These are phyloP conservation scores for Arctia plantaginis DNA, from an alignment of 2,888 invertebrate genomes.

Conservation along the genomic window DNA sequence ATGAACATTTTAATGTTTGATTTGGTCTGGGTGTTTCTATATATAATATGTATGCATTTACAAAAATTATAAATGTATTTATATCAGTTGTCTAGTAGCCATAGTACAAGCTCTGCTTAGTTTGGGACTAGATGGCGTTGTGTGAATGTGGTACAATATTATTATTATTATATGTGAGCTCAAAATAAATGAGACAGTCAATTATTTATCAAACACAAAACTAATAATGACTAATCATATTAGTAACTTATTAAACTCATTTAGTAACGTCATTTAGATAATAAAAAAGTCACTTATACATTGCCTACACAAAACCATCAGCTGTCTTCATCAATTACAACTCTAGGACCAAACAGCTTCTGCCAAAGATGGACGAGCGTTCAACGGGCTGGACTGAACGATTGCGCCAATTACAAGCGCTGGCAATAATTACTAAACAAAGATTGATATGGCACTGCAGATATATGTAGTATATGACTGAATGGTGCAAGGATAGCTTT, in stretches of 20 bases:
- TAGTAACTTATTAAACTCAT: not conserved
- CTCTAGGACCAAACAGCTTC: conserved; percentile 47
- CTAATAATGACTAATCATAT: too few relatives aligned
- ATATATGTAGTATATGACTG: conserved; percentile 17
- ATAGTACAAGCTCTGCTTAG: too few relatives aligned
- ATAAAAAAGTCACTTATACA: not conserved
- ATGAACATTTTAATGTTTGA: too few relatives aligned
- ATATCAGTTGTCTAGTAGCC: too few relatives aligned
- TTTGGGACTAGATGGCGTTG: too few relatives aligned
- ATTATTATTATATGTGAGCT: too few relatives aligned
- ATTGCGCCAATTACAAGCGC: conserved; percentile 54
- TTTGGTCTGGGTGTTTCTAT: too few relatives aligned
- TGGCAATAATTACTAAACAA: conserved; percentile 55
- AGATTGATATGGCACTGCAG: conserved; percentile 58
- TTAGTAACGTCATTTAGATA: not conserved
- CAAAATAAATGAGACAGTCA: too few relatives aligned
- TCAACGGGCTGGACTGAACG: conserved; percentile 45
- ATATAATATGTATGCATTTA: too few relatives aligned
- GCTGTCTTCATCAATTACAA: conserved; percentile 40
- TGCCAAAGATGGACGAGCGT: conserved; percentile 55
- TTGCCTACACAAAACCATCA: not conserved
- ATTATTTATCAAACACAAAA: too few relatives aligned
- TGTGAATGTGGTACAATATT: too few relatives aligned
- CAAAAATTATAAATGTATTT: too few relatives aligned
- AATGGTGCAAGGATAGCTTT: not conserved